Percentiles rank a stretch among this genome's conserved stretches.
phyloP scores from a whole-genome alignment of 2,888 invertebrate species.

The Ennomos fuscantarius region DNA sequence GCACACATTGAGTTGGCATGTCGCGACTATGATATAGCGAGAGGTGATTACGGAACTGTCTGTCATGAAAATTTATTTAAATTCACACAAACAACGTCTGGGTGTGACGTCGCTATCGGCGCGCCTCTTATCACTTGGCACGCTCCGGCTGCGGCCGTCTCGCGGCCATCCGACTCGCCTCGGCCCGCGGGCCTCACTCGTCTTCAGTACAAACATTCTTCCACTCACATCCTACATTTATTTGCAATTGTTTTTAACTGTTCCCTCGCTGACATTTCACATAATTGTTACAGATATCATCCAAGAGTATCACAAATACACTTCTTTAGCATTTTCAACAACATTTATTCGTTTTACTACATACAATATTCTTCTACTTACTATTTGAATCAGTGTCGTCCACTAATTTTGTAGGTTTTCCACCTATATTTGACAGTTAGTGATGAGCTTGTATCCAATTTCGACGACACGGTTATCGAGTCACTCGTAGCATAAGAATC shows the following conservation, averaged over 20 bases:
- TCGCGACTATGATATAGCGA: slow-evolving; percentile 74
- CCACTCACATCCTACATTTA: slow-evolving; percentile 52
- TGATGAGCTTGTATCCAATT: slow-evolving; percentile 68
- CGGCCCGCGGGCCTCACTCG: slow-evolving; percentile 70
- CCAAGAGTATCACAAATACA: slow-evolving; percentile 7
- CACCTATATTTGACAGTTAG: slow-evolving; percentile 76
- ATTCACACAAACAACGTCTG: slow-evolving; percentile 85
- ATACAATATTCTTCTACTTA: slow-evolving; percentile 60
- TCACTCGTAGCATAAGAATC: slow-evolving; percentile 63
- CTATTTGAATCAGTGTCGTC: slow-evolving; percentile 83
- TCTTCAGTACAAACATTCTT: slow-evolving; percentile 69
- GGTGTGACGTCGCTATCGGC: slow-evolving; percentile 85
- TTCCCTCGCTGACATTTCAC: slow-evolving; percentile 24
- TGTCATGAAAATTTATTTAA: slow-evolving; percentile 85
- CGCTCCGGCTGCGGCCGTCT: slow-evolving; percentile 81
- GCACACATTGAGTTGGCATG: slow-evolving; percentile 70
- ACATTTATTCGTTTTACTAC: slow-evolving; percentile 3
- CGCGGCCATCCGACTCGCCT: slow-evolving; percentile 71
- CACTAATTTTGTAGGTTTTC: slow-evolving; percentile 77
- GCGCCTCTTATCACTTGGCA: slow-evolving; percentile 85
- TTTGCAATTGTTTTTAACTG: slow-evolving; percentile 41
- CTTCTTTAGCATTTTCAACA: slow-evolving; percentile 15
- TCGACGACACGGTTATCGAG: slow-evolving; percentile 68
- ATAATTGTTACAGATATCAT: slow-evolving; percentile 8
- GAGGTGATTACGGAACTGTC: slow-evolving; percentile 84